Evolutionary conservation across 2,888 invertebrate genomes (phyloP), one percentile per base, ranked within the genome.

Genomic region (Plebejus argus): DNA sequence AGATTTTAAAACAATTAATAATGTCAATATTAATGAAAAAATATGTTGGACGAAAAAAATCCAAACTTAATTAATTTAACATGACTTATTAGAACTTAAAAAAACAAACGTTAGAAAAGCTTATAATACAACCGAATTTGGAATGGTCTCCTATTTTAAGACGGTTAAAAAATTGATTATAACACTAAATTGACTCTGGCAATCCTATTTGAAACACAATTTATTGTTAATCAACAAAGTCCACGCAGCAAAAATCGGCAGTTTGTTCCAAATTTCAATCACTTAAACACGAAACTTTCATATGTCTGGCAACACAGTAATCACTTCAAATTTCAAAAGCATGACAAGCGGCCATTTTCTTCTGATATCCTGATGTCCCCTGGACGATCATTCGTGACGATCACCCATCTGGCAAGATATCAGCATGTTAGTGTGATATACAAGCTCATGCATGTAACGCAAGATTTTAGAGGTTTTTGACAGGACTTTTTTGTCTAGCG

Each of bases 401-500:
- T 74, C 72, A 18, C 49, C 49, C 74, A 74, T 74, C 74, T 74
- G 74, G 18, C 53, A 74, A 74, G 74, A 49, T 72, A 74, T 74
- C 23, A 28, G 74, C 49, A 74, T 28, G 49, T 74, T 74, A 74
- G 45, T 45, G 35, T 39, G 39, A 66, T 18, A 33, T 15, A 66
- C 66, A 66, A 66, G 28, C 28, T 66, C 66, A 66, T 66, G 66
- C 66, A 66, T 28, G 15, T 66, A 28, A 28, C 6, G 12, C 18
- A 12, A 28, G 15, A 5, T 66, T 66, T 58, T 8, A 45, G 45
- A 45, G 45, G 10, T 45, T 45, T 45, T 45, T 10, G 45, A 45
- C 45, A 45, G 45, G 10, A 45, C 45, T 45, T 45, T 45, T 45
- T 12, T 45, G 10, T 10, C 45, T 45, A 3, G 45, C 45, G 45